These are phyloP conservation scores for Enhydra lutris DNA, from an alignment of 2,113 vertebrate species.

Conservation along the genomic window DNA sequence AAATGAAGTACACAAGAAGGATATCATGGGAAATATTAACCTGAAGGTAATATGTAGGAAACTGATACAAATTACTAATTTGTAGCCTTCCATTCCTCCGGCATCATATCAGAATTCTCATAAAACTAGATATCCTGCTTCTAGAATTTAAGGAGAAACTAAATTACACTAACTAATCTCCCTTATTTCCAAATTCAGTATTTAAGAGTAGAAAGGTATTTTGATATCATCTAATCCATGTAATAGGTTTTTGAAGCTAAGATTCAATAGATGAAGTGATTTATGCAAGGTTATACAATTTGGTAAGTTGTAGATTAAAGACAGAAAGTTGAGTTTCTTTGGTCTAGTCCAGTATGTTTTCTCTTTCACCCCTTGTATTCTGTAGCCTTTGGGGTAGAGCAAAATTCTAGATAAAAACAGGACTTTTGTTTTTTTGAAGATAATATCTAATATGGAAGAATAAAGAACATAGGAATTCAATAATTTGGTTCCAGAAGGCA, in stretches of 20 bases:
- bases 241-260: conserved; percentile 7
- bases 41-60: neutral
- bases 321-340: neutral
- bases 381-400: neutral
- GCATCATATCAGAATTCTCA: neutral
- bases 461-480: neutral
- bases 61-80: neutral
- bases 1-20: neutral
- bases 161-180: neutral
- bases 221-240: neutral
- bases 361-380: neutral
- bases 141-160: neutral
- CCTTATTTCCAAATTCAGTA: neutral
- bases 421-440: neutral
- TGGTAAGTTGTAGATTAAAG: neutral
- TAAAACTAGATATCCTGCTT: neutral
- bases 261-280: neutral
- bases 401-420: neutral
- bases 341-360: neutral
- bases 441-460: neutral
- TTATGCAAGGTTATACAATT: neutral
- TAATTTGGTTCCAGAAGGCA: neutral
- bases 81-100: neutral
- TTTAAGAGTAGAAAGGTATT: neutral
- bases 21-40: neutral